Evolutionary conservation across 1,140 invertebrate genomes (phyloP).

Genomic region (Gryon sp.): DNA sequence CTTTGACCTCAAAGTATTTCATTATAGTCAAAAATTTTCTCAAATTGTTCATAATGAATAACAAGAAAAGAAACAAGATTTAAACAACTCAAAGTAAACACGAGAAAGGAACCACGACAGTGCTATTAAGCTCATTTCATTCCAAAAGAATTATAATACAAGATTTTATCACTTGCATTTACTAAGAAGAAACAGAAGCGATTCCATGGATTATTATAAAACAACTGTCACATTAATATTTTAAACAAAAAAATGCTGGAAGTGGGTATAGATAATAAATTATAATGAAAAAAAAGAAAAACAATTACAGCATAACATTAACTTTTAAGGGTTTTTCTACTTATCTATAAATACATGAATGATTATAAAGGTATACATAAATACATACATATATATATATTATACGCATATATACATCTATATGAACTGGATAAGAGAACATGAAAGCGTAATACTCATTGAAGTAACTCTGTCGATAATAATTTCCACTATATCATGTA

Average conservation of each 20-base stretch:
- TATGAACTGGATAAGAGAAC: conserved; percentile 65
- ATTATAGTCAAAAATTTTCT: conserved; percentile 56
- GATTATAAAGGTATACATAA: conserved; percentile 53
- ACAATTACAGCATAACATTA: conserved; percentile 51
- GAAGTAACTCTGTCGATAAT: conserved; percentile 69
- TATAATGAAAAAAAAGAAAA: conserved; percentile 33
- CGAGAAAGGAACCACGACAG: conserved; percentile 20
- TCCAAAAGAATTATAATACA: conserved; percentile 51
- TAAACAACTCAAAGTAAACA: conserved; percentile 7
- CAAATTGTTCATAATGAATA: conserved; percentile 55
- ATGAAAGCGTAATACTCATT: conserved; percentile 64
- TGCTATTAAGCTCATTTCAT: conserved; percentile 59
- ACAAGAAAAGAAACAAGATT: conserved; percentile 5
- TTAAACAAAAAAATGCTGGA: conserved; percentile 23
- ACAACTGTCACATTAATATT: conserved; percentile 58
- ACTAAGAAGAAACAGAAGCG: conserved; percentile 34
- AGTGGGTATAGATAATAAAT: conserved; percentile 55
- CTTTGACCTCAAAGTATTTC: conserved; percentile 50
- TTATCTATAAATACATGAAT: conserved; percentile 71
- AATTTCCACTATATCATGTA: conserved; percentile 72
- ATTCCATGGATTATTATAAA: conserved; percentile 34
- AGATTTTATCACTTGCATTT: conserved; percentile 65
- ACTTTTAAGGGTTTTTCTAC: conserved; percentile 73
- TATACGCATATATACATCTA: conserved; percentile 56
- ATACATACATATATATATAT: conserved; percentile 48